Conservation (phyloP, 2,888 invertebrate genomes). For the Athalia rosae region DNA sequence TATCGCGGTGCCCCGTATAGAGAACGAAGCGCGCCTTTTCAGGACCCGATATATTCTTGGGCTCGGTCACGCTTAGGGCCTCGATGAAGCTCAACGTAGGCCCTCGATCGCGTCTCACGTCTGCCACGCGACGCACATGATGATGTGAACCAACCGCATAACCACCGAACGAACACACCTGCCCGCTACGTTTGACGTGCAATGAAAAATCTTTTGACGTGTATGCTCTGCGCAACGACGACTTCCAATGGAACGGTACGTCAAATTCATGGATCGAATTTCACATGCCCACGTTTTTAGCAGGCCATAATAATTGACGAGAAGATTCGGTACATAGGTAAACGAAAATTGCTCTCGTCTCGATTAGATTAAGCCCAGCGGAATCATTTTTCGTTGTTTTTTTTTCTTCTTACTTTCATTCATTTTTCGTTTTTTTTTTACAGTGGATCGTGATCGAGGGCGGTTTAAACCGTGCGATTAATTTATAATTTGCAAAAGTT, state of each 20-base stretch:
- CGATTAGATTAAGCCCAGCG: too few species aligned
- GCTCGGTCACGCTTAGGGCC: constrained; percentile 63
- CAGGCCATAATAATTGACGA: background rate
- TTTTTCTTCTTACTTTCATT: too few species aligned
- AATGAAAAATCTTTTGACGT: constrained; percentile 55
- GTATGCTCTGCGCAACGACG: background rate
- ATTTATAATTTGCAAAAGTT: too few species aligned
- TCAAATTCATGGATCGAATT: background rate
- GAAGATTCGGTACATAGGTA: too few species aligned
- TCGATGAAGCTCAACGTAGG: constrained; percentile 39
- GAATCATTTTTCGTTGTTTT: too few species aligned
- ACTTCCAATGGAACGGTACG: background rate
- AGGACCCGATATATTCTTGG: constrained; percentile 49
- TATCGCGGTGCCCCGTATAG: constrained; percentile 44
- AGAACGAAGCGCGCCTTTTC: constrained; percentile 45
- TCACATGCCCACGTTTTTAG: background rate
- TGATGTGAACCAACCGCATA: constrained; percentile 21
- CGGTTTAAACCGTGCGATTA: too few species aligned
- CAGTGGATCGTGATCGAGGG: too few species aligned
- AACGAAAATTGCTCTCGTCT: too few species aligned
- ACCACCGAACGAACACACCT: constrained; percentile 59
- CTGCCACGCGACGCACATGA: constrained; percentile 44
- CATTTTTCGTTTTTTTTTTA: too few species aligned
- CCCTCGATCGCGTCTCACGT: constrained; percentile 51
- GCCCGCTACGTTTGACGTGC: constrained; percentile 64